Evolutionary conservation across 2,888 invertebrate genomes (phyloP), one percentile per base, ranked within the genome.

Genomic region (Eristalinus sepulchralis): DNA sequence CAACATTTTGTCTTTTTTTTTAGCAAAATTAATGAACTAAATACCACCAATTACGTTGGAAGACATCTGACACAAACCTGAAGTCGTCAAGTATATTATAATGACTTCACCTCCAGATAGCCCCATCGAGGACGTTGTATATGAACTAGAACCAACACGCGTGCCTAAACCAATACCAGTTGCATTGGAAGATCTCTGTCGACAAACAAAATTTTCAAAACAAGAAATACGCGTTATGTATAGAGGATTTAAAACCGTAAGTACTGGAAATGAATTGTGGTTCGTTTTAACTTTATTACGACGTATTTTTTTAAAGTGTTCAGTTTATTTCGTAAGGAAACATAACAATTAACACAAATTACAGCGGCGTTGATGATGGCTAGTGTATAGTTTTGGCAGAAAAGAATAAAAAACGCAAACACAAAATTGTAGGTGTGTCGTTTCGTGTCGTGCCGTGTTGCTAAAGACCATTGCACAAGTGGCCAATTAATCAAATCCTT

Each of bases 181-280:
- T 62, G 97, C 97, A 22, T 94, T 97, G 88, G 98, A 98, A 91
- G 97, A 98, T 91, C 94, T 98, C 82, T 97, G 98, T 93, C 95
- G 97, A 89, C 97, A 97, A 93, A 98, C 98, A 76, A 98, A 98
- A 93, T 99, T 99, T 94, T 97, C 98, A 67, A 95, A 97, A 90
- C 97, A 97, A 92, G 99, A 99, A 93, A 97, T 99, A 89, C 95
- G 98, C 90, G 97, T 98, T 91, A 98, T 99, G 97, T 99, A 99
- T 93, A 94, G 98, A 90, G 98, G 98, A 89, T 99, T 99, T 93
- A 99, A 99, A 94, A 93, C 93, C 88, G 93, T 93, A 90, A 90
- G 92, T 89, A 63, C 33, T 47, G 17, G 17, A 6, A 22, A 13
- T 39, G 6, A 39, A n/a, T 39, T 27, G 27, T 27, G 5, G 39